These are phyloP conservation scores for Oostethus manadensis DNA, from an alignment of 2,113 vertebrate genomes.

Conservation along the genomic window DNA sequence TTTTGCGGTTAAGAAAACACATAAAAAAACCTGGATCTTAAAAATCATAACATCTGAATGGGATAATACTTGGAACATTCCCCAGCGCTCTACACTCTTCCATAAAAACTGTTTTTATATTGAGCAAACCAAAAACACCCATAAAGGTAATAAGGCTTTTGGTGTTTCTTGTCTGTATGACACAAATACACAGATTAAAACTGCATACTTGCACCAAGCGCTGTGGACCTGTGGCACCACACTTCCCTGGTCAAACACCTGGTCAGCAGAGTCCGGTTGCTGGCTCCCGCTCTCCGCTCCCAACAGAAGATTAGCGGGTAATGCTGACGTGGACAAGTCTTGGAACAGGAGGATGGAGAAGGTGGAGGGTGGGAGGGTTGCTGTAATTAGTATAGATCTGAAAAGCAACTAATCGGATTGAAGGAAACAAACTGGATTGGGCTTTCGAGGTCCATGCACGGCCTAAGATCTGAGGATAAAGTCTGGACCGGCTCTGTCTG, in stretches of 20 bases:
- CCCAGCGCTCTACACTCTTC: neutral
- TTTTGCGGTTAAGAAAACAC: no score
- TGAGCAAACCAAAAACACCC: neutral
- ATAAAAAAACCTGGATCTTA: no score
- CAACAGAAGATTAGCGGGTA: constrained; percentile 61
- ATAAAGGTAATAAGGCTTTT: neutral
- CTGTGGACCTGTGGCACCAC: constrained; percentile 16
- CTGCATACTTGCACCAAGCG: constrained; percentile 21
- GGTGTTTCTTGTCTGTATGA: constrained; percentile 19
- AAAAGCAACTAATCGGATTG: constrained; percentile 74
- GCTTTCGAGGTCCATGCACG: constrained; percentile 44
- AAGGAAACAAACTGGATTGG: constrained; percentile 70
- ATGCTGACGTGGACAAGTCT: constrained; percentile 65
- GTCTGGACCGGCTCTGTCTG: constrained; percentile 30
- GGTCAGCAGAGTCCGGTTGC: constrained; percentile 31
- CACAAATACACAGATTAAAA: constrained; percentile 21
- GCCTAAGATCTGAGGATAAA: constrained; percentile 50
- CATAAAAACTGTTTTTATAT: neutral
- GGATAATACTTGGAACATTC: no score
- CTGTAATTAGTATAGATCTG: constrained; percentile 74
- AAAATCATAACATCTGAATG: no score
- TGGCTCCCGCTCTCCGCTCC: constrained; percentile 32
- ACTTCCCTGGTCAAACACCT: constrained; percentile 38
- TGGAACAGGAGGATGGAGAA: constrained; percentile 33
- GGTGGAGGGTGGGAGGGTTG: constrained; percentile 23